Evolutionary conservation across 2,113 vertebrate species (phyloP), one percentile per base, ranked within the genome.

Genomic region (Sisor rabdophorus): DNA sequence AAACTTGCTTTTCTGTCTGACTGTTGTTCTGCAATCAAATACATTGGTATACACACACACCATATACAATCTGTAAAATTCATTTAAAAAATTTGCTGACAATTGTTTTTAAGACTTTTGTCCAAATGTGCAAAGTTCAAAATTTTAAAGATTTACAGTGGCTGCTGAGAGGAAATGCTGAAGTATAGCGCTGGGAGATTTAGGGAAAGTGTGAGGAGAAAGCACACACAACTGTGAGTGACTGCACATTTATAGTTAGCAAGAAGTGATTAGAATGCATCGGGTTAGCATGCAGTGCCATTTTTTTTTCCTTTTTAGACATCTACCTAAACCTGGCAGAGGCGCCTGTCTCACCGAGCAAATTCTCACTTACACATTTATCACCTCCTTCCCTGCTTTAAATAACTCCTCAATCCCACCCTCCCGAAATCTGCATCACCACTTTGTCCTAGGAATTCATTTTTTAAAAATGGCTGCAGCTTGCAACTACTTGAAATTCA

Each of bases 21-120:
- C n/a, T n/a, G n/a, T n/a, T n/a, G n/a, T n/a, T n/a, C n/a, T n/a
- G n/a, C n/a, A n/a, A n/a, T n/a, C n/a, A n/a, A n/a, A n/a, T n/a
- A n/a, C n/a, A n/a, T n/a, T n/a, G n/a, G n/a, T n/a, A n/a, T n/a
- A n/a, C n/a, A n/a, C n/a, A n/a, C n/a, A n/a, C n/a, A n/a, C n/a
- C n/a, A n/a, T n/a, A n/a, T n/a, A n/a, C n/a, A n/a, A n/a, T n/a
- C n/a, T 78, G 83, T 40, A 56, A 59, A 53, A 71, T 44, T 67
- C 61, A 77, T n/a, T 79, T 83, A 80, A 24, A 80, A 79, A 81
- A 83, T 85, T 81, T 78, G 81, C 84, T 78, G 84, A 75, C 79
- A 81, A 71, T 12, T 60, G 40, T 44, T 74, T 79, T 50, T 75
- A 47, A 79, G 47, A 72, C 44, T 58, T 7, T 0, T 11, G 20